Conservation (phyloP, 2,113 vertebrate species). For the Oxyura jamaicensis region DNA sequence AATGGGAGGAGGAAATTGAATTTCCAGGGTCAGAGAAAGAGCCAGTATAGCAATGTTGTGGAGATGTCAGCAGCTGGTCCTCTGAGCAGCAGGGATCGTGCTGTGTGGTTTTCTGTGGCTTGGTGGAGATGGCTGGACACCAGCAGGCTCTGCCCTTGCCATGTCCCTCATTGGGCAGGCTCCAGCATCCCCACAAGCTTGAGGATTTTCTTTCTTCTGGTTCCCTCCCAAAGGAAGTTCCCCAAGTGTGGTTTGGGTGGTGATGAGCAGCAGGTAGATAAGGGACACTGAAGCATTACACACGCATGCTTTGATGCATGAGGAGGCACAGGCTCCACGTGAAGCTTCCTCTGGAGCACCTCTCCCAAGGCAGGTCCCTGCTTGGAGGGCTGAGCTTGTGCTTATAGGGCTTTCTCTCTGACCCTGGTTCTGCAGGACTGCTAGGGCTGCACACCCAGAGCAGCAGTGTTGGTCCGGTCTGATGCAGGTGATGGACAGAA, state of each 20-base stretch:
- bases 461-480: not conserved
- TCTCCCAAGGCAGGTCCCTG: not conserved
- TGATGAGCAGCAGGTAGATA: not conserved
- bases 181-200: not conserved
- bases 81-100: not conserved
- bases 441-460: not conserved
- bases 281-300: not conserved
- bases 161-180: not conserved
- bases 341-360: not conserved
- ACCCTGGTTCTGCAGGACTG: not conserved
- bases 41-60: not conserved
- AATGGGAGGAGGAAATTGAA: not conserved
- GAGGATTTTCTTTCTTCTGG: not conserved
- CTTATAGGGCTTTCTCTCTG: not conserved
- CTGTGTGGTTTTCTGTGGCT: not conserved
- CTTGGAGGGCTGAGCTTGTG: not conserved
- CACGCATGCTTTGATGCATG: not conserved
- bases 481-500: not conserved
- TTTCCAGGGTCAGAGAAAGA: not conserved
- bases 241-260: not conserved
- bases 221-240: not conserved
- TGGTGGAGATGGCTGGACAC: fast-evolving
- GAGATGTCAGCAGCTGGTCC: not conserved
- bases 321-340: not conserved
- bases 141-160: not conserved